These are phyloP conservation scores for Ennomos erosarius DNA, from an alignment of 2,888 invertebrate species.

Conservation along the genomic window DNA sequence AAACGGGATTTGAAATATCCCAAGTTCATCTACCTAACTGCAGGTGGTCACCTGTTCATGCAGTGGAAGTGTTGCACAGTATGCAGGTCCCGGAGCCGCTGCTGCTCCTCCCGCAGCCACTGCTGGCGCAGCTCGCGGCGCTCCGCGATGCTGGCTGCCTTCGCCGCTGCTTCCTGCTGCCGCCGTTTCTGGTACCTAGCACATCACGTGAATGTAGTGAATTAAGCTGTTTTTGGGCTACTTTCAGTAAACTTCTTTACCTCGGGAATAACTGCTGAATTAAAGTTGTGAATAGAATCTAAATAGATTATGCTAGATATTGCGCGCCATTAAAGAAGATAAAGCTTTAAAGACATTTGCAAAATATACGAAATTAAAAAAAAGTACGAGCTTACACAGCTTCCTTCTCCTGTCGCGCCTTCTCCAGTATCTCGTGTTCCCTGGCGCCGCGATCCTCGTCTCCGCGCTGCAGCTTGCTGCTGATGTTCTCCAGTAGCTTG, in stretches of 20 bases:
- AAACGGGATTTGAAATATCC: too few relatives aligned
- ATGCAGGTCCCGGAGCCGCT: constrained; percentile 57
- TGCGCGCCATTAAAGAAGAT: too few relatives aligned
- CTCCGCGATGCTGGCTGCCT: constrained; percentile 47
- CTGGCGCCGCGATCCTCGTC: constrained; percentile 67
- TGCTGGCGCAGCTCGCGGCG: constrained; percentile 55
- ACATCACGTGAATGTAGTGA: too few relatives aligned
- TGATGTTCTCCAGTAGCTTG: constrained; percentile 74
- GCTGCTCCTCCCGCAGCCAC: constrained; percentile 62
- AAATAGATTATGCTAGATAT: too few relatives aligned
- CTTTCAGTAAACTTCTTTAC: too few relatives aligned
- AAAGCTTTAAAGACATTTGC: too few relatives aligned
- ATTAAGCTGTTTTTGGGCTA: too few relatives aligned
- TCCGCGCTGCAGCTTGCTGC: constrained; percentile 69
- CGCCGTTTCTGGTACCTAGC: constrained; percentile 48
- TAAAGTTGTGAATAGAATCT: too few relatives aligned
- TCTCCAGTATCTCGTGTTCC: constrained; percentile 77
- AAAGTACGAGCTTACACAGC: constrained; percentile 50
- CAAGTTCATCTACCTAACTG: too few relatives aligned
- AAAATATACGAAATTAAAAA: too few relatives aligned
- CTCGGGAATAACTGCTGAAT: too few relatives aligned
- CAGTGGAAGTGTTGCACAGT: constrained; percentile 82
- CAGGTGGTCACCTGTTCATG: constrained; percentile 70
- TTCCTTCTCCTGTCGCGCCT: constrained; percentile 76
- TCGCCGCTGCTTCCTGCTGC: constrained; percentile 55